A percentile compares a stretch with the other conserved stretches of the same genome.
Evolutionary conservation across 2,113 vertebrate genomes (phyloP).

Genomic region (Heliornis fulica): DNA sequence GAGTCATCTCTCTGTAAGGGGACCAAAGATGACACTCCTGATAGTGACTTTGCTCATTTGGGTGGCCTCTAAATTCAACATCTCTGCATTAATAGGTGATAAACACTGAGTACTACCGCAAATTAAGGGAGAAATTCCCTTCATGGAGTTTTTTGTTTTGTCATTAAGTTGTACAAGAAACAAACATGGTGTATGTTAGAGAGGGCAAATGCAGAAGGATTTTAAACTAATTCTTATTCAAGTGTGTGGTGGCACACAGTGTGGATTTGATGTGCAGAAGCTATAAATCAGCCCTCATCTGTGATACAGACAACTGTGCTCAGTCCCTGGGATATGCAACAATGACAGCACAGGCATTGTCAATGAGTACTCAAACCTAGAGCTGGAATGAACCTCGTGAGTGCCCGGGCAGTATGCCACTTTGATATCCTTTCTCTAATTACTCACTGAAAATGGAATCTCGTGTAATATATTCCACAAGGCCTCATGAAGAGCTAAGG

Average conservation of each 20-base stretch:
- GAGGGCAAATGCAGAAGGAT: neutral
- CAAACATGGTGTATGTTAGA: neutral
- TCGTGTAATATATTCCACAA: neutral
- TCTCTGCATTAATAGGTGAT: neutral
- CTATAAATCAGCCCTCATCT: neutral
- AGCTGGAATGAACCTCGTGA: neutral
- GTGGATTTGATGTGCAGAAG: neutral
- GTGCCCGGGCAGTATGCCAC: neutral
- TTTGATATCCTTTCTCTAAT: neutral
- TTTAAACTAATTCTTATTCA: neutral
- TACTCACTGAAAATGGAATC: neutral
- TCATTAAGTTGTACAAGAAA: neutral
- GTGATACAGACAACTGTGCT: neutral
- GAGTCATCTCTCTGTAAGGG: neutral
- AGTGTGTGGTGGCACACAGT: neutral
- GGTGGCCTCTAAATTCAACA: neutral
- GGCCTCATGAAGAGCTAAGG: neutral
- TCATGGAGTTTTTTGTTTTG: neutral
- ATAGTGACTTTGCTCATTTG: neutral
- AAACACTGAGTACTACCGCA: neutral
- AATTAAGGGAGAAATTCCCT: neutral
- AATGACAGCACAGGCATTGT: neutral
- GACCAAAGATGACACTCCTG: neutral
- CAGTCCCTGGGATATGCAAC: neutral
- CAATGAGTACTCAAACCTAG: neutral